These are phyloP conservation scores for Caenorhabditis sp. DNA, from an alignment of 2,888 invertebrate genomes.

Conservation along the genomic window DNA sequence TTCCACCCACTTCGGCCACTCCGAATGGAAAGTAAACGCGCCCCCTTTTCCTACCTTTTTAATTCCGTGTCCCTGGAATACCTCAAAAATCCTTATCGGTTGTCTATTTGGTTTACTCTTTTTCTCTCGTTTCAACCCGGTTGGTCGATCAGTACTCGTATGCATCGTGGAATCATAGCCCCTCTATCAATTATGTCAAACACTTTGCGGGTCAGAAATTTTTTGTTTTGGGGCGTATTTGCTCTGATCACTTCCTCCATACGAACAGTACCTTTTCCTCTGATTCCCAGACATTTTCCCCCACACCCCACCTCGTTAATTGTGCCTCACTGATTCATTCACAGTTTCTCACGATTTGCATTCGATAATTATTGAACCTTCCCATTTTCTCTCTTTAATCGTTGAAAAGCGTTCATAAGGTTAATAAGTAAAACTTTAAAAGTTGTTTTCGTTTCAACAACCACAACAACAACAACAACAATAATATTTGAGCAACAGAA, in stretches of 20 bases:
- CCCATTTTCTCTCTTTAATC: neutral
- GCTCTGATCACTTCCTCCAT: neutral
- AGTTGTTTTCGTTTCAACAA: no score
- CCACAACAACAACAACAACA: constrained; percentile 14
- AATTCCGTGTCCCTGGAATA: constrained; percentile 25
- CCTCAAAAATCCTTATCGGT: constrained; percentile 34
- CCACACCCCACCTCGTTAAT: constrained; percentile 11
- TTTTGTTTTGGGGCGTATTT: constrained; percentile 25
- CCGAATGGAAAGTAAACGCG: constrained; percentile 43
- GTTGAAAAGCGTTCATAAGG: no score
- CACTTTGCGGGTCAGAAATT: constrained; percentile 13
- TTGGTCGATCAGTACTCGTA: constrained; percentile 26
- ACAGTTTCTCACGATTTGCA: constrained; percentile 25
- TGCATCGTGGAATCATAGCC: neutral
- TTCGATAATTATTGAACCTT: constrained; percentile 42
- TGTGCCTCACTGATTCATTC: constrained; percentile 24
- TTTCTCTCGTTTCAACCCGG: constrained; percentile 17
- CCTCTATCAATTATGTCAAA: constrained; percentile 10
- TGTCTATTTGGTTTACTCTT: neutral
- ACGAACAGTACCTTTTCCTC: neutral
- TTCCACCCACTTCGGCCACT: constrained; percentile 29
- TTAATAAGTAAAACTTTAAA: no score
- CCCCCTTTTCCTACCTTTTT: neutral
- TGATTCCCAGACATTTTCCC: no score
- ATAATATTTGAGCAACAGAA: constrained; percentile 5